Conservation (phyloP, 2,113 vertebrate genomes). For the Dasyprocta punctata region DNA sequence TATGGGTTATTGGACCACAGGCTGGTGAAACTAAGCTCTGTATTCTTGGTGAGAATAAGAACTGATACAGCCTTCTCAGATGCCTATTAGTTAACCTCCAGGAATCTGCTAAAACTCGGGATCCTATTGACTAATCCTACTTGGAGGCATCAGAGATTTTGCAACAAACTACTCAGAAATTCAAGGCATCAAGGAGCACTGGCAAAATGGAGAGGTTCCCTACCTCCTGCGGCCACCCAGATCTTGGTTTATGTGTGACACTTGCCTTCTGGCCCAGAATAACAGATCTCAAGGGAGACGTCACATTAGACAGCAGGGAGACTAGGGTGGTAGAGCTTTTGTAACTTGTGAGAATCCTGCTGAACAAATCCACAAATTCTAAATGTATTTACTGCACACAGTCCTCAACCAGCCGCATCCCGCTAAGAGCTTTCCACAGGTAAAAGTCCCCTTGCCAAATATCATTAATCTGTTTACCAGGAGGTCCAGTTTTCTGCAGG, state of each 20-base stretch:
- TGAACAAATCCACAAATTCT: neutral
- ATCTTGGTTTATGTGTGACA: neutral
- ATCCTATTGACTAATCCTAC: neutral
- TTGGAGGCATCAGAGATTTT: neutral
- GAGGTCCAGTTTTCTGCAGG: neutral
- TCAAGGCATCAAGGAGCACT: neutral
- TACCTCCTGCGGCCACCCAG: neutral
- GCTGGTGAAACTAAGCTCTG: neutral
- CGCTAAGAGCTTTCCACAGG: slow-evolving; percentile 2
- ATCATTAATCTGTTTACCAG: neutral
- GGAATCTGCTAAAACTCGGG: neutral
- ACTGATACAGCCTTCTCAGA: neutral
- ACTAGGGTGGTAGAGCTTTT: neutral
- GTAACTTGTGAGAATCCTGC: neutral
- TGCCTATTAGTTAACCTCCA: neutral
- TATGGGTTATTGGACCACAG: neutral
- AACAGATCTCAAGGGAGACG: neutral
- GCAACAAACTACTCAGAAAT: neutral
- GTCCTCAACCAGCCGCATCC: neutral
- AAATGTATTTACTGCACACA: neutral
- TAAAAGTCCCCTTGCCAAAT: neutral
- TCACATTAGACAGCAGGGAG: neutral
- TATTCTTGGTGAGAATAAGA: neutral
- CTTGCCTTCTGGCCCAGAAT: neutral
- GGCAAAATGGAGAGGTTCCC: neutral